Evolutionary conservation across 2,797 vertebrate genomes (phyloP).

Genomic region (Gadopsis bispinosus): DNA sequence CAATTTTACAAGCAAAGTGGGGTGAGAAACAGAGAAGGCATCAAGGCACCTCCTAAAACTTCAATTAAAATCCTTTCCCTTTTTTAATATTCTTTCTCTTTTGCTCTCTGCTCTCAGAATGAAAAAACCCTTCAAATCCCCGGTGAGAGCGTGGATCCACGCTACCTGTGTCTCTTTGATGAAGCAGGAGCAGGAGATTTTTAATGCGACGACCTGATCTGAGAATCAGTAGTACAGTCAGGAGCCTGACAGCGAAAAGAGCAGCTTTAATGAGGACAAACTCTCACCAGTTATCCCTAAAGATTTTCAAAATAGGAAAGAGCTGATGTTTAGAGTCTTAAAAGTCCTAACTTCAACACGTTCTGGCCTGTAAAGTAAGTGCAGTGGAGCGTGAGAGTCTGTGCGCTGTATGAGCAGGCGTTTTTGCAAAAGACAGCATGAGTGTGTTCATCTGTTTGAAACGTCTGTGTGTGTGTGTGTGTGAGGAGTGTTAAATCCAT

Average conservation of each 20-base stretch:
- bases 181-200: constrained; percentile 36
- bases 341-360: constrained; percentile 53
- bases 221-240: constrained; percentile 37
- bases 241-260: constrained; percentile 29
- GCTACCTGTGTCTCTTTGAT: constrained; percentile 32
- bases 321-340: constrained; percentile 36
- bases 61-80: constrained; percentile 1
- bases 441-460: constrained; percentile 53
- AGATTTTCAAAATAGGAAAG: constrained; percentile 20
- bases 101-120: constrained; percentile 4
- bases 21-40: constrained; percentile 9
- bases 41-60: background rate
- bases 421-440: constrained; percentile 44
- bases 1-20: constrained; percentile 8
- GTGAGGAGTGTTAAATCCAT: constrained; percentile 48
- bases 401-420: constrained; percentile 39
- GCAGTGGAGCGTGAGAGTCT: constrained; percentile 50
- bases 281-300: constrained; percentile 13
- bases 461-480: constrained; percentile 32
- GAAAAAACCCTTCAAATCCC: background rate
- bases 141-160: background rate
- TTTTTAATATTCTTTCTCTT: constrained; percentile 8
- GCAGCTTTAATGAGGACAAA: constrained; percentile 25
- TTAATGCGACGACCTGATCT: constrained; percentile 25
- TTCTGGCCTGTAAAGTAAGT: constrained; percentile 66